Base-by-base conservation (phyloP, 2,888 invertebrate genomes). In the Idaea biselata region DNA sequence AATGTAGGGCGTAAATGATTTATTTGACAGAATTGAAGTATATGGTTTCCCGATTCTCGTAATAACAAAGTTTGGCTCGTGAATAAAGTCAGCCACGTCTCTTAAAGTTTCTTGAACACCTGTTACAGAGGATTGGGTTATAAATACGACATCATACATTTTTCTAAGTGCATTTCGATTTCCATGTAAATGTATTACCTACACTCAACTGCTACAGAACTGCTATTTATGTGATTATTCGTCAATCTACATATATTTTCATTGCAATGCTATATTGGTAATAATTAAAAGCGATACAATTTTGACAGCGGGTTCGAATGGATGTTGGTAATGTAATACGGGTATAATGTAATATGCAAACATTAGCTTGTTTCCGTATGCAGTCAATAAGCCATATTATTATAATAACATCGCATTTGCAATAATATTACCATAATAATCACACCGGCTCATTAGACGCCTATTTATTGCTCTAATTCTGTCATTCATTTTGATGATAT, bases 61-160 rank as follows among this genome's bases (percentile, higher is more conserved):
- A 14, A 25, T 25, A 59, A 33, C 16, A 59, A 61, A 57, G 16
- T 58, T 60, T 33, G 58, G 57, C 53, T 33, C 32, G 18, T 58
- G 59, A 58, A 25, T 63, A 55, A 59, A 64, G 33, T 64, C n/a
- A 55, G 25, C 32, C 44, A 60, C 60, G 53, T 63, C 18, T 33
- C 18, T 44, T 11, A 16, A 54, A 60, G 55, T 58, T 58, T 16
- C 8, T 14, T 60, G 53, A 53, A 58, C 54, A 59, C 32, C 33
- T 63, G 53, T 60, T 60, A 58, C 60, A 60, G 31, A 16, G 25
- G 55, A 58, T 25, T 60, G 18, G 54, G 17, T 16, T 16, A 11
- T 63, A 54, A 56, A 59, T 44, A 44, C 44, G 11, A 7, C 6
- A 44, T 14, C 44, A 44, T 44, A 44, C 44, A 44, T 14, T 44